Base-by-base conservation (phyloP, 2,888 invertebrate genomes). In the Bugula neritina region DNA sequence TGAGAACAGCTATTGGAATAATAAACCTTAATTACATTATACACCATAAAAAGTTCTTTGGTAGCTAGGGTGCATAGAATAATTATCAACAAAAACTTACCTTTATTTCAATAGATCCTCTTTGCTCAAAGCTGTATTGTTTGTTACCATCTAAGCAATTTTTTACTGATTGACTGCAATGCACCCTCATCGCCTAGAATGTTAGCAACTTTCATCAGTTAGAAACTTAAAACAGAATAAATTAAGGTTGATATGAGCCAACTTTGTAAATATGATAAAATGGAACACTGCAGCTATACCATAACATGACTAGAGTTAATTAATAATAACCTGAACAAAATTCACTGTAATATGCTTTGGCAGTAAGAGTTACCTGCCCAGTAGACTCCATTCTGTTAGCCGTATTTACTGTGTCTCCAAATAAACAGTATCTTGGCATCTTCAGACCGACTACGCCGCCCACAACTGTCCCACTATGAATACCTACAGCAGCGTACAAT, bases 391-490 rank as follows among this genome's bases (percentile, higher is more conserved):
- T 80, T 17, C 80, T 73, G 0, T 79, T 79, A 21, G 81, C 80
- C 1, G 79, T 80, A 72, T 81, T 82, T 17, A 82, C 81, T 0
- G 80, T 80, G 72, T 82, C 81, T 13, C 82, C 82, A 75, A 82
- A 81, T 69, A 82, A 74, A 75, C 94, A 94, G 85, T 94, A 94
- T 73, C 94, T 87, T 0, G 94, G 94, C 94, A 94, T 94, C 73
- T 93, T 94, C 72, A 93, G 87, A 1, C 94, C 93, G 0, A 94
- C 93, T 1, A 94, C 93, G 25, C 92, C 94, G 27, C 94, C 93
- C 1, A 81, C 81, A 1, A 80, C 77, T 17, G 77, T 79, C 0
- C 82, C 81, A 31, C 79, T 78, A 71, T 82, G 81, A 17, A 79
- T 74, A 69, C 81, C 81, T 81, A 73, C 0, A 74, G 73, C 23